Evolutionary conservation across 1,140 invertebrate genomes (phyloP), one percentile per base, ranked within the genome.

Genomic region (Drosophila willistoni): DNA sequence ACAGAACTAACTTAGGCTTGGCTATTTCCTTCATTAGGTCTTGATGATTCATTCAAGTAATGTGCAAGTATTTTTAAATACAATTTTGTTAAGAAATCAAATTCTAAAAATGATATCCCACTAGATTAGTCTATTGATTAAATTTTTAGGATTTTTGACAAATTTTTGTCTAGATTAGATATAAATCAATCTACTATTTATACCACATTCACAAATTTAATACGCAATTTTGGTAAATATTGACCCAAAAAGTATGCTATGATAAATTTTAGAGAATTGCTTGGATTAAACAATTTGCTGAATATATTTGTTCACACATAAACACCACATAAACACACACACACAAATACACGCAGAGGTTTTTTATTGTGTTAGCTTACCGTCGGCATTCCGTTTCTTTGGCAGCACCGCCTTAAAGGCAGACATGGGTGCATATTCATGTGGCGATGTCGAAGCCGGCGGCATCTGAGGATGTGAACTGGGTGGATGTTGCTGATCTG

Each of bases 341-440:
- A 29, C 6, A 25, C 25, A 5, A 1, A 22, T 22, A 22, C 19
- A 22, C 19, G 22, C 34, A 36, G 34, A 36, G 4, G 22, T 42
- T 42, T 14, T 6, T 6, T 13, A 57, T 39, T 0, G 1, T 22
- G 19, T 1, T 14, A 29, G 61, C 90, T 91, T 91, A 91, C 90
- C 90, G 90, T 91, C 90, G 90, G 90, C 66, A 61, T 55, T 81
- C 13, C 85, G 85, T 59, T 91, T 91, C 72, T 91, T 91, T 36
- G 90, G 90, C 33, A 90, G 73, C 57, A 91, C 90, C 33, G 90
- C 90, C 54, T 91, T 91, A 64, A 91, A 91, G 51, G 90, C 90
- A 41, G 90, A 91, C 64, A 91, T 82, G 64, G 87, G 90, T 60
- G 91, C 84, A 62, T 90, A 90, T n/a, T 91, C 86, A 25, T 90